These are phyloP conservation scores for Kryphioiulus occultus DNA, from an alignment of 2,888 invertebrate species.

Conservation along the genomic window DNA sequence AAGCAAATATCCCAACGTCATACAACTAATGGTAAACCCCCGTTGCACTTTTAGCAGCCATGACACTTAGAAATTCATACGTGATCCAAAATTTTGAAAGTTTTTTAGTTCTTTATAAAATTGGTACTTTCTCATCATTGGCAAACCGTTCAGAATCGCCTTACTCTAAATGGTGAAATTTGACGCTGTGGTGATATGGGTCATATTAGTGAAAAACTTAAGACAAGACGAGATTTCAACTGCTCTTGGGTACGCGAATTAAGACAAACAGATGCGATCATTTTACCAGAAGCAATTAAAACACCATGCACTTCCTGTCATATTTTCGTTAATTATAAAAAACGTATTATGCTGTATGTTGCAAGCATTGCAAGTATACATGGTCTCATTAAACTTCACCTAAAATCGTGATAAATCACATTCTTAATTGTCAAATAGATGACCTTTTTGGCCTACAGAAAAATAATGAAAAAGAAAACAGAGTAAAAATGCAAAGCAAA, in stretches of 20 bases:
- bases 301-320: too few species aligned
- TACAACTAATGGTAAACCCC: neutral
- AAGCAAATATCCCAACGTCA: neutral
- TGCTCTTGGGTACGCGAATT: too few species aligned
- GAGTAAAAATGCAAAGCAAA: neutral
- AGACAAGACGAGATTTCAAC: too few species aligned
- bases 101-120: neutral
- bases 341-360: neutral
- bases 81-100: neutral
- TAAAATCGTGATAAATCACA: neutral
- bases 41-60: neutral
- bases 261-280: too few species aligned
- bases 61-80: neutral
- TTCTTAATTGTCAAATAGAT: neutral
- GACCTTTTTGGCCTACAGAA: neutral
- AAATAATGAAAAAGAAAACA: too few species aligned
- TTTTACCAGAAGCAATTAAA: too few species aligned
- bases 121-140: too few species aligned
- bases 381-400: too few species aligned
- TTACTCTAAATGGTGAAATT: neutral
- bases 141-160: too few species aligned
- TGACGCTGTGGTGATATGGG: neutral
- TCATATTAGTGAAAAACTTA: too few species aligned
- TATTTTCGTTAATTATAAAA: too few species aligned
- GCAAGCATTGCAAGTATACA: neutral